Base-by-base conservation (phyloP, 2,888 invertebrate genomes). In the Fragum fragum region DNA sequence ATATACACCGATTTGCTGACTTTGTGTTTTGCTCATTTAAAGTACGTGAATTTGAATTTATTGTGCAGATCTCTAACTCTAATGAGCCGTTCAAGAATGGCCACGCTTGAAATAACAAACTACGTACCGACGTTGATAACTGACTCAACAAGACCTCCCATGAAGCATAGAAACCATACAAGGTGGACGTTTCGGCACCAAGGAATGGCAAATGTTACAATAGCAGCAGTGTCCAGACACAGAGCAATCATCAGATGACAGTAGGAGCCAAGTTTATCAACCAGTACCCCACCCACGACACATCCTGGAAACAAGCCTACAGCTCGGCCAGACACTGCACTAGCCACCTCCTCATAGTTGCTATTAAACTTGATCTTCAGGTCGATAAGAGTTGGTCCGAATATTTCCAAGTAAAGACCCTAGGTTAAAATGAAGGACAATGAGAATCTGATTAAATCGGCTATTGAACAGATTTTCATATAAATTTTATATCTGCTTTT, bases 381-480 rank as follows among this genome's bases (percentile, higher is more conserved):
- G 73, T 91, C 90, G 11, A 81, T 88, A 28, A 87, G 77, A 0
- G 90, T 89, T 23, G 91, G 91, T n/a, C 90, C 90, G 14, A 81
- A 81, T 14, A 90, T 85, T 75, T 90, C 90, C 26, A 87, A 66
- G 68, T 81, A 86, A 26, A 91, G 61, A 18, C 90, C 91, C 85
- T 85, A 39, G 21, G 23, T n/a, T n/a, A n/a, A n/a, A n/a, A n/a
- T n/a, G n/a, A n/a, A n/a, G n/a, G n/a, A n/a, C n/a, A n/a, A 71
- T 47, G n/a, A n/a, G n/a, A n/a, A n/a, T n/a, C n/a, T n/a, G n/a
- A n/a, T n/a, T n/a, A n/a, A n/a, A n/a, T 9, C 6, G 6, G 14
- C 6, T 39, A 39, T 39, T 9, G 14, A 6, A 14, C 39, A 9
- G 39, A 6, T 39, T 39, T 39, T 39, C 39, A 39, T 14, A 39